phyloP scores from a whole-genome alignment of 2,113 vertebrate species.

The Brienomyrus brachyistius region DNA sequence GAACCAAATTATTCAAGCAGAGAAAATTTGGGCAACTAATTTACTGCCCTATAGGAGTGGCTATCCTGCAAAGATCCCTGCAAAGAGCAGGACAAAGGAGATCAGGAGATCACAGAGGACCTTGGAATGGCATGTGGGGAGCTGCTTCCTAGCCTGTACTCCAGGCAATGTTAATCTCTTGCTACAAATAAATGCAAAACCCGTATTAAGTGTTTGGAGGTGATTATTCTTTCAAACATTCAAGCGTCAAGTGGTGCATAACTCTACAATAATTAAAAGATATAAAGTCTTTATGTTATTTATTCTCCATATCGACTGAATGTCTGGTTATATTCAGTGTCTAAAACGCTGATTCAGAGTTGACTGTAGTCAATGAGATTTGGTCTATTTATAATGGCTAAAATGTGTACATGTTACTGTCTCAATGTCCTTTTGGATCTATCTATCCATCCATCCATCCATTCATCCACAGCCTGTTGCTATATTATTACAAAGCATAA shows the following conservation, averaged over 20 bases:
- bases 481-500: neutral
- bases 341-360: neutral
- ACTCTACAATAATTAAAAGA: neutral
- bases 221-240: neutral
- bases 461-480: neutral
- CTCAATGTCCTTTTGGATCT: neutral
- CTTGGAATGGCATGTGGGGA: neutral
- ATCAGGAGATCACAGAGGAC: neutral
- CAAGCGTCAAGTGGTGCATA: neutral
- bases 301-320: neutral
- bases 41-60: neutral
- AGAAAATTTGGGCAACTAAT: neutral
- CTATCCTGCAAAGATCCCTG: neutral
- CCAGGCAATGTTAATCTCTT: neutral
- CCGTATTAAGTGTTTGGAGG: neutral
- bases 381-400: neutral
- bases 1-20: neutral
- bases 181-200: neutral
- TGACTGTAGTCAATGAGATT: neutral
- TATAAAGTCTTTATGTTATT: neutral
- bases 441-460: no score
- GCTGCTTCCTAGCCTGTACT: neutral
- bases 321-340: neutral
- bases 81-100: neutral
- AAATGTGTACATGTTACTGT: neutral